phyloP scores from a whole-genome alignment of 2,797 vertebrate genomes.

The Acanthurus leucopareius region DNA sequence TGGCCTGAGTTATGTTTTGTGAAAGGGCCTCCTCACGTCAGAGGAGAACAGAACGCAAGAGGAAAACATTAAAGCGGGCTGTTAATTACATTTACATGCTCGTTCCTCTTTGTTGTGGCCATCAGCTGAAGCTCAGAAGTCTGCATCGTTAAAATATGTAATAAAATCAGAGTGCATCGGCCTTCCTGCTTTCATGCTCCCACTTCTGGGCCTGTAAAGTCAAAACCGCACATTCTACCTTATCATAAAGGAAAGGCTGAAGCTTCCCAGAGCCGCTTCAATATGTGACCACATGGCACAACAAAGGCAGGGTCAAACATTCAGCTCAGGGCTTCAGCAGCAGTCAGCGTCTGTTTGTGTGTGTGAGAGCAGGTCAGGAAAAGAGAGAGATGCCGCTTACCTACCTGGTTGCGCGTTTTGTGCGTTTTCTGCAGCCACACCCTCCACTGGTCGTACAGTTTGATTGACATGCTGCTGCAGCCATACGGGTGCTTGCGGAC shows the following conservation, averaged over 20 bases:
- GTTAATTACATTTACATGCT: slow-evolving; percentile 76
- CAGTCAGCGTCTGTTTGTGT: slow-evolving; percentile 28
- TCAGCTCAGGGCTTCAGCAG: slow-evolving; percentile 52
- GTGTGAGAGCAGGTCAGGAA: not conserved
- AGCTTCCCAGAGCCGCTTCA: slow-evolving; percentile 64
- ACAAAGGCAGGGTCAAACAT: slow-evolving; percentile 65
- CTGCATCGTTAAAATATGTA: slow-evolving; percentile 72
- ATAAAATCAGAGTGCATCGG: slow-evolving; percentile 72
- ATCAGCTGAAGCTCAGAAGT: slow-evolving; percentile 69
- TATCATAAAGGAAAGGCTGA: slow-evolving; percentile 67
- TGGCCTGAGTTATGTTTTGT: slow-evolving; percentile 69
- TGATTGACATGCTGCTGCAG: slow-evolving; percentile 95
- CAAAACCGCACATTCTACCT: slow-evolving; percentile 78
- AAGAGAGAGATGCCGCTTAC: slow-evolving; percentile 76
- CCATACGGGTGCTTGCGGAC: slow-evolving; percentile 93
- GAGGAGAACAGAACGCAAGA: slow-evolving; percentile 72
- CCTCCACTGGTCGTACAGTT: slow-evolving; percentile 97
- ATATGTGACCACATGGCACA: slow-evolving; percentile 66
- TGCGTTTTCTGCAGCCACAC: slow-evolving; percentile 97
- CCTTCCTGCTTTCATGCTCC: slow-evolving; percentile 64
- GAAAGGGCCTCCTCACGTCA: slow-evolving; percentile 56
- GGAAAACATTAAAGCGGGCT: slow-evolving; percentile 69
- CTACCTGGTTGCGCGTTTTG: slow-evolving; percentile 95
- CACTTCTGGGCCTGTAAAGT: slow-evolving; percentile 66
- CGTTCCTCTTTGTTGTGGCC: slow-evolving; percentile 80